Percentiles rank a stretch among this genome's conserved stretches.
phyloP scores from a whole-genome alignment of 1,140 invertebrate species.

The Megalonaias nervosa region DNA sequence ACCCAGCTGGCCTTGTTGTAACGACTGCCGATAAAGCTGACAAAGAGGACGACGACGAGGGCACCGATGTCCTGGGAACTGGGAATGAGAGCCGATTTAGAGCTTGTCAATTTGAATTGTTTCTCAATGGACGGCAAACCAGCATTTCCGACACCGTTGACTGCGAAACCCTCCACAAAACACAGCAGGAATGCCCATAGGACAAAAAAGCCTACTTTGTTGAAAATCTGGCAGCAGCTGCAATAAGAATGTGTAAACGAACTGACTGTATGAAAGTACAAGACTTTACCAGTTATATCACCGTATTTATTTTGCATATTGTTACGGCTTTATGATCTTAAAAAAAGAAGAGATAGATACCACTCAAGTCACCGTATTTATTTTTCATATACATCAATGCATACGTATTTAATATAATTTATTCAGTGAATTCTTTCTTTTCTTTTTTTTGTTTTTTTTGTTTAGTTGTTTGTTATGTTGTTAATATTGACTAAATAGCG shows the following conservation, averaged over 20 bases:
- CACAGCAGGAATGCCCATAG: conserved; percentile 42
- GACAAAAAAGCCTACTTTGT: conserved; percentile 44
- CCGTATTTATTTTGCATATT: too few species aligned
- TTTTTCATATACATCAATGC: too few species aligned
- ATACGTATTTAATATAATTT: too few species aligned
- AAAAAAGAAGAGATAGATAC: too few species aligned
- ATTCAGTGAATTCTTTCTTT: too few species aligned
- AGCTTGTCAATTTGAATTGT: conserved; percentile 43
- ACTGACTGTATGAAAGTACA: too few species aligned
- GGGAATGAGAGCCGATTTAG: conserved; percentile 41
- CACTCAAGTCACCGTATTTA: too few species aligned
- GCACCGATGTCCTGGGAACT: conserved; percentile 47
- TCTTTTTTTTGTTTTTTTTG: too few species aligned
- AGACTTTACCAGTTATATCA: too few species aligned
- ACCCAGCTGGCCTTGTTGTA: conserved; percentile 42
- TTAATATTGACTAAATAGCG: too few species aligned
- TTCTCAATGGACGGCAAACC: conserved; percentile 44
- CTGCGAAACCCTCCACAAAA: conserved; percentile 50
- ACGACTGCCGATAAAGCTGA: conserved; percentile 44
- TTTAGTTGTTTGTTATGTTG: too few species aligned
- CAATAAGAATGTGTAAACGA: background rate
- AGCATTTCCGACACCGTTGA: conserved; percentile 50
- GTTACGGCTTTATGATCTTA: too few species aligned
- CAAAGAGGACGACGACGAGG: conserved; percentile 37
- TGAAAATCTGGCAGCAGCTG: conserved; percentile 40